Percentiles rank a stretch among this genome's conserved stretches.
Evolutionary conservation across 2,888 invertebrate genomes (phyloP).

Genomic region (Graphium colonna): DNA sequence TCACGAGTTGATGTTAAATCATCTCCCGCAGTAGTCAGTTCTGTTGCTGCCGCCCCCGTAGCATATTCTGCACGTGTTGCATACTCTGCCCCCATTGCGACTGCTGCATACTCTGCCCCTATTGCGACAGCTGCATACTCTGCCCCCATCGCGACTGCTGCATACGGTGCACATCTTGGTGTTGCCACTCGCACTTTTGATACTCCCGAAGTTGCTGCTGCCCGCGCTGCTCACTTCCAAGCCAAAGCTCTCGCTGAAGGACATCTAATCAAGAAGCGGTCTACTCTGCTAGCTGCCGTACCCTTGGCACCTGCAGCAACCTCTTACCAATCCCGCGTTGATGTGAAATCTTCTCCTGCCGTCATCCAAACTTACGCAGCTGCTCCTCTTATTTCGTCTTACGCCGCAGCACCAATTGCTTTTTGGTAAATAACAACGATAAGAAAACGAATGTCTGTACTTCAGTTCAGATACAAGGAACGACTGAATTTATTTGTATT

Average conservation of each 20-base stretch:
- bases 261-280: conserved; percentile 66
- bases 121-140: conserved; percentile 35
- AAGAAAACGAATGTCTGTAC: conserved; percentile 42
- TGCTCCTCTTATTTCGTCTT: conserved; percentile 44
- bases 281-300: conserved; percentile 39
- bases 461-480: conserved; percentile 54
- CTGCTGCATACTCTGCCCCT: conserved; percentile 48
- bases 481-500: conserved; percentile 48
- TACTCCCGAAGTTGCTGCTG: conserved; percentile 8
- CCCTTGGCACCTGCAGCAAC: conserved; percentile 40
- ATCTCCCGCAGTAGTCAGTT: conserved; percentile 18
- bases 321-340: conserved; percentile 43
- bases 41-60: conserved; percentile 26
- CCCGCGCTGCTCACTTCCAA: conserved; percentile 8
- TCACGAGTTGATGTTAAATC: conserved; percentile 38
- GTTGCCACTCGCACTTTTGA: conserved; percentile 28
- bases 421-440: conserved; percentile 55
- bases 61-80: conserved; percentile 25
- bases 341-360: conserved; percentile 39
- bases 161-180: conserved; percentile 24
- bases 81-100: conserved; percentile 29
- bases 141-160: conserved; percentile 34
- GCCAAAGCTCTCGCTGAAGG: conserved; percentile 33
- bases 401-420: conserved; percentile 42
- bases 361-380: conserved; percentile 37